phyloP scores from a whole-genome alignment of 2,888 invertebrate species.

The Cephus nigrinus region DNA sequence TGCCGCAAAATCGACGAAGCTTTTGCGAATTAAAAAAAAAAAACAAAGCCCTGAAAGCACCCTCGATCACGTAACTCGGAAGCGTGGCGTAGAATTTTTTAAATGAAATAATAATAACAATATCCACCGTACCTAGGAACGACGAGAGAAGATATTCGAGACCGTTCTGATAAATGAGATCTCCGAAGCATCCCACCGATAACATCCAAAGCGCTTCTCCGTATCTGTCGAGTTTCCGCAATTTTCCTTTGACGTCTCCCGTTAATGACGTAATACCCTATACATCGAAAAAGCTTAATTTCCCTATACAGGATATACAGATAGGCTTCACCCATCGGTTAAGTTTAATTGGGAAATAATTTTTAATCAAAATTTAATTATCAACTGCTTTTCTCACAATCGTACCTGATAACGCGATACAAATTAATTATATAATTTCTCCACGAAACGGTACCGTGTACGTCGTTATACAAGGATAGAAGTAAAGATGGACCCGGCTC shows the following conservation, averaged over 20 bases:
- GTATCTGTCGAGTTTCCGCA: neutral
- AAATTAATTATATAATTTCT: neutral
- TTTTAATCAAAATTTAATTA: neutral
- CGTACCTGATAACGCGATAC: neutral
- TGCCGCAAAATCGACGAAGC: slow-evolving; percentile 37
- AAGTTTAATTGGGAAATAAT: too few species aligned
- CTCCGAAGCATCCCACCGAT: slow-evolving; percentile 55
- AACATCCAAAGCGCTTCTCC: neutral
- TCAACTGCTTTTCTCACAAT: neutral
- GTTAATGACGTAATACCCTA: too few species aligned
- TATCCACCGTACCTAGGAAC: neutral
- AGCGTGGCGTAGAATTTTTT: slow-evolving; percentile 4
- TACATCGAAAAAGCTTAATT: neutral
- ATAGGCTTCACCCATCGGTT: too few species aligned
- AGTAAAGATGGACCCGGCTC: neutral
- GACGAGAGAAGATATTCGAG: slow-evolving; percentile 32
- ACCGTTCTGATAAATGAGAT: slow-evolving; percentile 57
- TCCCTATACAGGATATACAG: too few species aligned
- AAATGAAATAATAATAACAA: neutral
- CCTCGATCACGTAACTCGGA: slow-evolving; percentile 1
- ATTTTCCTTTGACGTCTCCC: neutral
- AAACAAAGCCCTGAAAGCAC: neutral
- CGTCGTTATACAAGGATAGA: neutral
- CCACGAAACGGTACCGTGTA: neutral
- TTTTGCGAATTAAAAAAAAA: slow-evolving; percentile 10